These are phyloP conservation scores for Polymixis lichenea DNA, from an alignment of 2,888 invertebrate species.

Conservation along the genomic window DNA sequence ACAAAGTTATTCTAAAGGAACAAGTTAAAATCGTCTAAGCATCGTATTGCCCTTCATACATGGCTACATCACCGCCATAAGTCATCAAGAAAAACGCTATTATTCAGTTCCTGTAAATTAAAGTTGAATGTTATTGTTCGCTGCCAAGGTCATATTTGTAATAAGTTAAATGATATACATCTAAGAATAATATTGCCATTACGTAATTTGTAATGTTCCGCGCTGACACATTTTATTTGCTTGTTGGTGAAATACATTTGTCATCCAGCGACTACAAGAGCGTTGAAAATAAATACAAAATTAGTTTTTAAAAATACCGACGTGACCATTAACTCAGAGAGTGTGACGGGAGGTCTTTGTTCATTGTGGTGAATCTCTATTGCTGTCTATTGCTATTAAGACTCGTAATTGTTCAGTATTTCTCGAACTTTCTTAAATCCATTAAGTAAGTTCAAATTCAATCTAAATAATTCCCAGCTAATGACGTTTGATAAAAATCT, in stretches of 20 bases:
- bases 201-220: constrained; percentile 65
- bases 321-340: constrained; percentile 64
- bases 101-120: constrained; percentile 52
- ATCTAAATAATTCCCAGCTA: constrained; percentile 26
- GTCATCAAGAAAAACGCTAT: constrained; percentile 33
- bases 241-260: constrained; percentile 72
- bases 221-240: constrained; percentile 67
- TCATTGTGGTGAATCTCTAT: constrained; percentile 56
- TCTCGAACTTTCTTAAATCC: constrained; percentile 40
- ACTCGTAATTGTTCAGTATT: constrained; percentile 49
- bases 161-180: constrained; percentile 52
- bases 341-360: constrained; percentile 71
- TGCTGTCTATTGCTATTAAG: constrained; percentile 44
- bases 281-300: constrained; percentile 65
- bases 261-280: constrained; percentile 62
- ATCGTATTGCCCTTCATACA: constrained; percentile 50
- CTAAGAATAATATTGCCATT: constrained; percentile 64
- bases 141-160: constrained; percentile 48
- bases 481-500: constrained; percentile 33
- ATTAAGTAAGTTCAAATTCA: constrained; percentile 35
- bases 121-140: constrained; percentile 34
- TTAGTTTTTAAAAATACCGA: constrained; percentile 48
- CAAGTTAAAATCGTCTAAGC: constrained; percentile 41
- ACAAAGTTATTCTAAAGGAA: constrained; percentile 31
- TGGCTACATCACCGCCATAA: constrained; percentile 38